Evolutionary conservation across 2,888 invertebrate species (phyloP), one percentile per base, ranked within the genome.

Genomic region (Drosophila meridiana): DNA sequence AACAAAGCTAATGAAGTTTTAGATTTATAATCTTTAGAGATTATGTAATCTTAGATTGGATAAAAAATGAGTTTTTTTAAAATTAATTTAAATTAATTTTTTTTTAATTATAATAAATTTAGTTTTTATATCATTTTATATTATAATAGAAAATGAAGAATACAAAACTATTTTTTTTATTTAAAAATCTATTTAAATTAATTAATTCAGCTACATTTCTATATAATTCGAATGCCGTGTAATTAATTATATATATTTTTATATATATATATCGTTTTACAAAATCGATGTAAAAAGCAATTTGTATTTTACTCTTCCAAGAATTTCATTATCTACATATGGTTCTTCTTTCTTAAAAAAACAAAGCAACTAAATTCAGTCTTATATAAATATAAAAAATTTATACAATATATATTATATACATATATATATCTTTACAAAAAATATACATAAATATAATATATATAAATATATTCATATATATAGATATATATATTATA

Each of bases 311-410:
- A 11, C 36, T n/a, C n/a, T 28, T 11, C 14, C 28, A 26, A 9
- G 11, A 14, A 45, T 11, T 28, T 11, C 4, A 30, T 30, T 30
- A 60, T 60, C 47, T 45, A 32, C 20, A 26, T n/a, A 11, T 53
- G 52, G 14, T 30, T 14, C 28, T 20, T 34, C 4, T 11, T 50
- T 9, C 2, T 30, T 57, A 32, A 30, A 14, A 48, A 48, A 48
- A n/a, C 14, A 13, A 53, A 53, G 32, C 47, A 52, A 42, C 48
- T 57, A 50, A 32, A 50, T 32, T n/a, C 52, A 73, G 42, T 60
- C 50, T 32, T 20, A 28, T 20, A 20, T 20, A 20, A 20, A 20
- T 20, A 20, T 20, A 20, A 20, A 20, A 20, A 20, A 20, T 20
- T 20, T 20, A 20, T 20, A 20, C 1, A 20, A 20, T 20, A 11